Evolutionary conservation across 1,140 invertebrate species (phyloP), one percentile per base, ranked within the genome.

Genomic region (Caenorhabditis inopinata): DNA sequence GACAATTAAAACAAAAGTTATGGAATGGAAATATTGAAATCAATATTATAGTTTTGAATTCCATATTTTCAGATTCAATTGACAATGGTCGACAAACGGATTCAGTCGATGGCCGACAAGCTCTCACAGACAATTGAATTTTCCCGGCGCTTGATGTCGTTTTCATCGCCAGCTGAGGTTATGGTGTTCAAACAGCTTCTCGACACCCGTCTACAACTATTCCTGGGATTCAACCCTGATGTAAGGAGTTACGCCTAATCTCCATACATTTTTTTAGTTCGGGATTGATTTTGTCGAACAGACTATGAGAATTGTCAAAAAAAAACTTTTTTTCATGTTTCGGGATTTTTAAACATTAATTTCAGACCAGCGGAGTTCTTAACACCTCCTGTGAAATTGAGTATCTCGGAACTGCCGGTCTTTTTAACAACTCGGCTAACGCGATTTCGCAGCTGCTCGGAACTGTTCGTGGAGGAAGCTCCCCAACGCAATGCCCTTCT

Each of bases 71-170:
- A 87, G 82, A 82, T 90, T 6, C 93, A 94, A 4, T 91, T 97
- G 0, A 93, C 92, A 47, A 92, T 95, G 9, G 92, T 95, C 47
- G 93, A 93, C 38, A 94, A 96, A 85, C 96, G 97, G 87, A 94
- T 96, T 77, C 94, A 95, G 90, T 95, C 98, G 84, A 93, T 93
- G 76, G 93, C 96, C 38, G 96, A 98, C 79, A 95, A 96, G 87
- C 94, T 96, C 51, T 93, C 94, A 83, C 93, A 95, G 85, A 94
- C 94, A 0, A 95, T 94, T 88, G 95, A 97, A 80, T 97, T 96
- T 87, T 93, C 96, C 29, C 96, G 97, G 82, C 92, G 94, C 84
- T 90, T 96, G 25, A 93, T 94, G 32, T 96, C 97, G 88, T 94
- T 94, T 88, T 93, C 95, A 1, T 94, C 92, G 29, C 92, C 94